Evolutionary conservation across 2,113 vertebrate genomes (phyloP), one percentile per base, ranked within the genome.

Genomic region (Lagopus muta): DNA sequence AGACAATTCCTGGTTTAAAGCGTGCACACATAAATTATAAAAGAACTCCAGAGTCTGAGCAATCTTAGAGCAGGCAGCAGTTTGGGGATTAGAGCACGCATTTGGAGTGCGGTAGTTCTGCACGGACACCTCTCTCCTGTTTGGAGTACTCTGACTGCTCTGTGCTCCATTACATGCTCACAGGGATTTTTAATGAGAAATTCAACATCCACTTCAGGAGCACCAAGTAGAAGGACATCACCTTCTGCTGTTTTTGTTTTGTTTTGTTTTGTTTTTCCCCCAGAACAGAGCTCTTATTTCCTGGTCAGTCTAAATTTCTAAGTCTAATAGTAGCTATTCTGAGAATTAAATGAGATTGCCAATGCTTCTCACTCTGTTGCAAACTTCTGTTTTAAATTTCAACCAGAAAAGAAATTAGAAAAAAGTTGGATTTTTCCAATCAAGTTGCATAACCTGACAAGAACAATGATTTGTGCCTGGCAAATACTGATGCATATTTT

Each of bases 351-450:
- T 22, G 57, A 75, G 64, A 91, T 60, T n/a, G 43, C 6, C 24
- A 67, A 80, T 61, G 57, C 82, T 75, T 82, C 82, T 52, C 78
- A 62, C 54, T 30, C n/a, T 10, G 24, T 22, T 25, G 48, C 13
- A 74, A 88, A 83, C 57, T 75, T 65, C 60, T 48, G 45, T 6
- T 70, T 73, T 48, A 78, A 52, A 32, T 74, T 92, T 83, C 34
- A 67, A 48, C 54, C 21, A 67, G 81, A 84, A 87, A 84, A 22
- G 34, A 80, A 65, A 65, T n/a, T 79, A 32, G 71, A 94, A 76
- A 76, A 85, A 83, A 11, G 25, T 52, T 80, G 78, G 75, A 45
- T 84, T 95, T 96, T 90, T 89, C 72, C 57, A 93, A 91, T 86
- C 80, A 85, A 82, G 50, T 89, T 79, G 60, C 64, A 82, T 89